A percentile compares a stretch with the other conserved stretches of the same genome.
Conservation (phyloP, 2,888 invertebrate genomes). For the Leptinotarsa peninsularis region DNA sequence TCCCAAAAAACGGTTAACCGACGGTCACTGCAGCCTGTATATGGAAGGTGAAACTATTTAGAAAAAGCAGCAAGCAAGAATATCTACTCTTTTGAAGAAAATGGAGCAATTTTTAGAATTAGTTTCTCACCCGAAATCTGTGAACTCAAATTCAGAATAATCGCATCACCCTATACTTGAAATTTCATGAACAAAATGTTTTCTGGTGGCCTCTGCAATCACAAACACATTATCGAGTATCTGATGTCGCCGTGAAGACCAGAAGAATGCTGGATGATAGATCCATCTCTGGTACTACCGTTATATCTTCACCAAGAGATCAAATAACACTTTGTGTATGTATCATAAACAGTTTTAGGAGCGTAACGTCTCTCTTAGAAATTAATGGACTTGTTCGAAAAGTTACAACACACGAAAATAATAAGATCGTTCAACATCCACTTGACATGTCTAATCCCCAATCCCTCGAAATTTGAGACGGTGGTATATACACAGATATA, state of each 20-base stretch:
- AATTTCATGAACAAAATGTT: too few species aligned
- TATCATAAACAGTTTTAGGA: not conserved
- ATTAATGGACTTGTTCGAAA: slow-evolving; percentile 3
- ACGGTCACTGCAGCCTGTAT: too few species aligned
- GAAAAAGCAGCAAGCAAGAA: too few species aligned
- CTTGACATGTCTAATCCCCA: not conserved
- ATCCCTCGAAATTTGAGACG: not conserved
- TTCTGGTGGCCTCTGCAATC: too few species aligned
- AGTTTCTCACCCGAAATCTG: too few species aligned
- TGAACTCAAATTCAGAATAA: too few species aligned
- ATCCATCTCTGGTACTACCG: slow-evolving; percentile 30
- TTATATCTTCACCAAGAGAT: slow-evolving; percentile 16
- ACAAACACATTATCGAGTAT: slow-evolving; percentile 18
- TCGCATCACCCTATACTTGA: too few species aligned
- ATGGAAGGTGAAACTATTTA: too few species aligned
- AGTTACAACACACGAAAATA: not conserved
- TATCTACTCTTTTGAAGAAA: too few species aligned
- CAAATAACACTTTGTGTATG: not conserved
- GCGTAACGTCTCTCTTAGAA: slow-evolving; percentile 1
- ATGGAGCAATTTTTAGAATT: too few species aligned
- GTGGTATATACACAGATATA: not conserved
- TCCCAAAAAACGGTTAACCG: too few species aligned
- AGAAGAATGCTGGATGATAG: slow-evolving; percentile 31
- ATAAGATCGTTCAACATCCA: slow-evolving; percentile 1
- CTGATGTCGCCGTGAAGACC: slow-evolving; percentile 26